These are phyloP conservation scores for Gari tellinella DNA, from an alignment of 2,888 invertebrate genomes.

Conservation along the genomic window DNA sequence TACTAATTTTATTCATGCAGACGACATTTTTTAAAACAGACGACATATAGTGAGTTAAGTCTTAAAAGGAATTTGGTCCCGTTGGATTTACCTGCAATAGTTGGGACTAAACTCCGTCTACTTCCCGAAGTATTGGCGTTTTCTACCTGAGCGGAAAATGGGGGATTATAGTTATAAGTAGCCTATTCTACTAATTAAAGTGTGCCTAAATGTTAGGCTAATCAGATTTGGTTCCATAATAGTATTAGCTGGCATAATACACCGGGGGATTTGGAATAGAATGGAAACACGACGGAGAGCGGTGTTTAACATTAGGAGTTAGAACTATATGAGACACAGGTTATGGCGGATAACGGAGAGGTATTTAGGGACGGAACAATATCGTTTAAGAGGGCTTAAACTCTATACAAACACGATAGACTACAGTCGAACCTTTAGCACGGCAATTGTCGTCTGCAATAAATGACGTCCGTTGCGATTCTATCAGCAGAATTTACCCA, in stretches of 20 bases:
- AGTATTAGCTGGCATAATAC: conserved; percentile 53
- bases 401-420: conserved; percentile 19
- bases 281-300: background rate
- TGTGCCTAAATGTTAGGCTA: conserved; percentile 51
- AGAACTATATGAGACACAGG: no score
- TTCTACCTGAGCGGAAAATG: conserved; percentile 42
- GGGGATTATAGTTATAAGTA: conserved; percentile 51
- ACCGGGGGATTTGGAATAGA: conserved; percentile 39
- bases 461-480: no score
- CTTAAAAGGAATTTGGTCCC: conserved; percentile 26
- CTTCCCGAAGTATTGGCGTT: conserved; percentile 12
- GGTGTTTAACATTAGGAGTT: no score
- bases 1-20: no score
- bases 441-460: no score
- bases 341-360: conserved; percentile 18
- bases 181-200: conserved; percentile 59
- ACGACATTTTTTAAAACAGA: no score
- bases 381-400: conserved; percentile 26
- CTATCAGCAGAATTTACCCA: no score
- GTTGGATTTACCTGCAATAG: conserved; percentile 1
- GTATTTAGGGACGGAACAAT: conserved; percentile 9
- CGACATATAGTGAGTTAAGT: no score
- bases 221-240: conserved; percentile 54
- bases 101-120: conserved; percentile 15
- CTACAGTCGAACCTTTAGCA: no score